Evolutionary conservation across 2,797 vertebrate genomes (phyloP).

Genomic region (Aeoliscus strigatus): DNA sequence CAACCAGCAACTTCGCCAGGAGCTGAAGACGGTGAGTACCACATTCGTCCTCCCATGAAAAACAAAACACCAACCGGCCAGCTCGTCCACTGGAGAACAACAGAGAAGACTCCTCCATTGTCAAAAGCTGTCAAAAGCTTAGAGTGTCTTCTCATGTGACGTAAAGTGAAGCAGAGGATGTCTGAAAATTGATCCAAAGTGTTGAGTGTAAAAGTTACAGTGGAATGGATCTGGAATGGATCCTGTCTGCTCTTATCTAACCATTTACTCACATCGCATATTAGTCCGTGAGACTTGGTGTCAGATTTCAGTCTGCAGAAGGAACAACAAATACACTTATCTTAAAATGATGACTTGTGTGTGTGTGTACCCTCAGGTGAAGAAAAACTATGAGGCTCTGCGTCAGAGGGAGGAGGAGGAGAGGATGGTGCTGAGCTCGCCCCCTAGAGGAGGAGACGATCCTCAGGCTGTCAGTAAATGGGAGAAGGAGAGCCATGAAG

Average conservation of each 20-base stretch:
- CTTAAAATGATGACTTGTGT: neutral
- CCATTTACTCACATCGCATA: neutral
- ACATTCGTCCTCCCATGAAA: neutral
- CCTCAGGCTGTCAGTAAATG: constrained; percentile 80
- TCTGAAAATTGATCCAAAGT: constrained; percentile 25
- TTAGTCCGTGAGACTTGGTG: no score
- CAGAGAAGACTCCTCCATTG: no score
- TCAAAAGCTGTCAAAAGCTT: constrained; percentile 8
- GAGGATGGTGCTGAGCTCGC: constrained; percentile 86
- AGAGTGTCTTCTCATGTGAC: constrained; percentile 56
- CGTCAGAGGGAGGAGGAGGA: constrained; percentile 97
- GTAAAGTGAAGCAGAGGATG: constrained; percentile 14
- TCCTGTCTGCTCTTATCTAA: neutral
- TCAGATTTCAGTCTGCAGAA: no score
- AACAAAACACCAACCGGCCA: constrained; percentile 3
- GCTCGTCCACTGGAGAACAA: constrained; percentile 15
- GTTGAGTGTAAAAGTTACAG: constrained; percentile 5
- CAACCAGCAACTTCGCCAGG: constrained; percentile 95
- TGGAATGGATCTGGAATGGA: constrained; percentile 6
- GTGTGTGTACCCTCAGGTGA: constrained; percentile 77
- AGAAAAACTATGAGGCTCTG: constrained; percentile 97
- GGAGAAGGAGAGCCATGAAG: constrained; percentile 95
- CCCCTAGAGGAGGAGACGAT: constrained; percentile 80
- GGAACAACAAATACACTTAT: no score
- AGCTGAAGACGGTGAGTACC: constrained; percentile 90